Evolutionary conservation across 2,797 vertebrate genomes (phyloP).

Genomic region (Esox lucius): DNA sequence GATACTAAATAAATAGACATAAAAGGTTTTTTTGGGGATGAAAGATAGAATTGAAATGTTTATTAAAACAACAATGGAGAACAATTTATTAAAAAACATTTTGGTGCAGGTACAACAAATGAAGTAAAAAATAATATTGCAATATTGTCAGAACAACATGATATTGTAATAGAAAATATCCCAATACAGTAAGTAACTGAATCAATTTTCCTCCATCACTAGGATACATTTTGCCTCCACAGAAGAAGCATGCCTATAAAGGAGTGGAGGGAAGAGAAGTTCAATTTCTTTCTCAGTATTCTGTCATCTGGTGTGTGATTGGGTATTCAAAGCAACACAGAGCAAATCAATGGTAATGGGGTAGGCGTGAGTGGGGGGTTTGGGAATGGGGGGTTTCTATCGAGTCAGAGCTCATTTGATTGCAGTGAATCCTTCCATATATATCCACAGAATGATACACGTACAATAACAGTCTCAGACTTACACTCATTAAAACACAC

Average conservation of each 20-base stretch:
- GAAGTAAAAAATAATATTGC: too few relatives aligned
- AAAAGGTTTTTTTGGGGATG: too few relatives aligned
- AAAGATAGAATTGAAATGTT: too few relatives aligned
- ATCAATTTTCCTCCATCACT: too few relatives aligned
- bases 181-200: too few relatives aligned
- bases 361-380: neutral
- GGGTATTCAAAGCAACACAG: neutral
- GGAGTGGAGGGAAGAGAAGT: slow-evolving; percentile 30
- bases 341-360: neutral
- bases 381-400: neutral
- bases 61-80: too few relatives aligned
- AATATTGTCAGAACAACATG: too few relatives aligned
- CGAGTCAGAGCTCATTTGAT: neutral
- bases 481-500: neutral
- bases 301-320: slow-evolving; percentile 2
- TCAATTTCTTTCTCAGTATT: neutral
- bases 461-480: neutral
- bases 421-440: neutral
- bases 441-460: neutral
- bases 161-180: too few relatives aligned
- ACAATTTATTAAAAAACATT: too few relatives aligned
- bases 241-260: neutral
- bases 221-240: neutral
- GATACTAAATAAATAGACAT: too few relatives aligned
- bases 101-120: too few relatives aligned